phyloP scores from a whole-genome alignment of 2,888 invertebrate species.

The Eudiplozoon nipponicum region DNA sequence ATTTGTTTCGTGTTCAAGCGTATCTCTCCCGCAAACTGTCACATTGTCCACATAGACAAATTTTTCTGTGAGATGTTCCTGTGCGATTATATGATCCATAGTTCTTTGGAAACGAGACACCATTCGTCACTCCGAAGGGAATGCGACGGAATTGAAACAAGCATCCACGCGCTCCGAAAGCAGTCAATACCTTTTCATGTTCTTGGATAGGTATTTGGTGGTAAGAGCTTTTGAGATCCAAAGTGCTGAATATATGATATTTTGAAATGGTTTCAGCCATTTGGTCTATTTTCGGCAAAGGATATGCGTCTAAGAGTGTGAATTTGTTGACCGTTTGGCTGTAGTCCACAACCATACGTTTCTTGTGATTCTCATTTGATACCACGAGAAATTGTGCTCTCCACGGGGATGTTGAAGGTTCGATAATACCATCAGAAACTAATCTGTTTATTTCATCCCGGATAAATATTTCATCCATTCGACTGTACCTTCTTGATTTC shows the following conservation, averaged over 20 bases:
- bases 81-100: slow-evolving; percentile 14
- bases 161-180: slow-evolving; percentile 16
- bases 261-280: slow-evolving; percentile 4
- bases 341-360: slow-evolving; percentile 17
- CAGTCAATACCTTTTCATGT: slow-evolving; percentile 15
- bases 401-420: slow-evolving; percentile 17
- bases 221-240: slow-evolving; percentile 16
- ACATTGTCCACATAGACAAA: slow-evolving; percentile 4
- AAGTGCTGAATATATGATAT: slow-evolving; percentile 16
- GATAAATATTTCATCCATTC: too few species aligned
- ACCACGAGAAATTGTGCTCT: slow-evolving; percentile 16
- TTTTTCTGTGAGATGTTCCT: slow-evolving; percentile 6
- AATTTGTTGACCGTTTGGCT: slow-evolving; percentile 18
- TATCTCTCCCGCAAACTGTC: neutral
- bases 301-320: slow-evolving; percentile 18
- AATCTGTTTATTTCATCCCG: slow-evolving; percentile 9
- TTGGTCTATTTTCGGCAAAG: slow-evolving; percentile 17
- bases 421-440: slow-evolving; percentile 15
- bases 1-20: neutral
- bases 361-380: slow-evolving; percentile 15
- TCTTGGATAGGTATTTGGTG: slow-evolving; percentile 14
- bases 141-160: slow-evolving; percentile 16
- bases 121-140: slow-evolving; percentile 17
- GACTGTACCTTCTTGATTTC: slow-evolving; percentile 8
- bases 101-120: slow-evolving; percentile 15